Conservation (phyloP, 2,888 invertebrate genomes). For the Sialis fuliginosa region DNA sequence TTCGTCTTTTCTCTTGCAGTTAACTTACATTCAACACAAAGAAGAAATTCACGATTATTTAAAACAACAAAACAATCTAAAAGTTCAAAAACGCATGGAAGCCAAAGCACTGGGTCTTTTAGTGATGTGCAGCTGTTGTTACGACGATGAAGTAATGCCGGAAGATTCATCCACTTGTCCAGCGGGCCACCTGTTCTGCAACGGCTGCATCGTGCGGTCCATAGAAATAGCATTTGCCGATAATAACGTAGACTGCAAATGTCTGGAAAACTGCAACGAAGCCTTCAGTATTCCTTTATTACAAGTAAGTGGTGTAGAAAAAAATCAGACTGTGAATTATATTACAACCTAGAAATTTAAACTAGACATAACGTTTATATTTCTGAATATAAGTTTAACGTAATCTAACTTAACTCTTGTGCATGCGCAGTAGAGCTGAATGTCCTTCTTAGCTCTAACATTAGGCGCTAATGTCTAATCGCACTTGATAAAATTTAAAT, state of each 20-base stretch:
- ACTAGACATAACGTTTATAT: too few relatives aligned
- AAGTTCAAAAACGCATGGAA: slow-evolving; percentile 10
- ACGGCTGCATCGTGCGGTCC: slow-evolving; percentile 22
- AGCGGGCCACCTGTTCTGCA: slow-evolving; percentile 28
- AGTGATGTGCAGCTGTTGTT: slow-evolving; percentile 34
- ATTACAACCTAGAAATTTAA: too few relatives aligned
- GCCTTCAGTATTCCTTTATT: slow-evolving; percentile 13
- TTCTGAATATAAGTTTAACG: too few relatives aligned
- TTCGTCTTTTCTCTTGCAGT: too few relatives aligned
- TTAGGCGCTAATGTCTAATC: too few relatives aligned
- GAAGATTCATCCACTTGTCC: slow-evolving; percentile 23
- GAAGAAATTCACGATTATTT: slow-evolving; percentile 16
- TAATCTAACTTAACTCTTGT: too few relatives aligned
- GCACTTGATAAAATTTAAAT: too few relatives aligned
- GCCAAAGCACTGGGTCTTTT: slow-evolving; percentile 24
- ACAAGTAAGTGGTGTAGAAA: slow-evolving; percentile 6
- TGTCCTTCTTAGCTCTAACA: too few relatives aligned
- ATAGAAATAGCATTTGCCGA: slow-evolving; percentile 24
- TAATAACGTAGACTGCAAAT: slow-evolving; percentile 24
- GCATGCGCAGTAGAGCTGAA: too few relatives aligned
- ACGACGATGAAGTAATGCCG: slow-evolving; percentile 29
- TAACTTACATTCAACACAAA: slow-evolving; percentile 18
- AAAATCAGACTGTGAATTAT: too few relatives aligned
- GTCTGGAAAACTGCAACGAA: slow-evolving; percentile 23
- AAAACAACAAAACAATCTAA: background rate